A percentile compares a stretch with the other conserved stretches of the same genome.
Evolutionary conservation across 1,140 invertebrate species (phyloP).

Genomic region (Venustaconcha ellipsiformis): DNA sequence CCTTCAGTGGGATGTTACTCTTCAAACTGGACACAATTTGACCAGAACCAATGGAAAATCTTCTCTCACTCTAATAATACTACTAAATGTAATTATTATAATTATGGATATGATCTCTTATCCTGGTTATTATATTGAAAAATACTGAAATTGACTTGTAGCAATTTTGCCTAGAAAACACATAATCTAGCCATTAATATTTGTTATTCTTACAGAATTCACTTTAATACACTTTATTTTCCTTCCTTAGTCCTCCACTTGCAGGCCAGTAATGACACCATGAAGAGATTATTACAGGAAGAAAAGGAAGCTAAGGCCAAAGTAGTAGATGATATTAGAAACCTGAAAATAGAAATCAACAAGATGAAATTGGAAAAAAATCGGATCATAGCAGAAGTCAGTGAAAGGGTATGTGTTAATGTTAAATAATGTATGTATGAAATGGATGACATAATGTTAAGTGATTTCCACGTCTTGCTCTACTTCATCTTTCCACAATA

Average conservation of each 20-base stretch:
- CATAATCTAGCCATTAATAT: too few species aligned
- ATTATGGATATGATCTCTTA: too few species aligned
- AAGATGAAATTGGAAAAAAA: conserved; percentile 49
- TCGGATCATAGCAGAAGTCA: conserved; percentile 43
- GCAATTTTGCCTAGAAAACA: too few species aligned
- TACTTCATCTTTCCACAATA: not conserved
- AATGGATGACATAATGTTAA: not conserved
- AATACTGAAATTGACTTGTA: too few species aligned
- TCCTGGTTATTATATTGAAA: too few species aligned
- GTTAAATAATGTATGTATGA: not conserved
- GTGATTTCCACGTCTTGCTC: not conserved
- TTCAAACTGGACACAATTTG: too few species aligned
- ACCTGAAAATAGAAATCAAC: conserved; percentile 43
- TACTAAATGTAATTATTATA: too few species aligned
- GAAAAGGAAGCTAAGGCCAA: conserved; percentile 41
- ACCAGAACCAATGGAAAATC: too few species aligned
- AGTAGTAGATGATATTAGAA: conserved; percentile 40
- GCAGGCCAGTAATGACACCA: conserved; percentile 43
- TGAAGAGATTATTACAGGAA: conserved; percentile 45
- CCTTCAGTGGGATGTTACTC: too few species aligned
- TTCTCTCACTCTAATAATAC: too few species aligned
- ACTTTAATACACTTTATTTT: not conserved
- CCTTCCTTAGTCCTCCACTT: conserved; percentile 51
- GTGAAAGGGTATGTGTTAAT: conserved; percentile 49
- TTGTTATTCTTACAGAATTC: too few species aligned